A percentile compares a stretch with the other conserved stretches of the same genome.
phyloP scores from a whole-genome alignment of 2,888 invertebrate species.

The Heliconius cydno region DNA sequence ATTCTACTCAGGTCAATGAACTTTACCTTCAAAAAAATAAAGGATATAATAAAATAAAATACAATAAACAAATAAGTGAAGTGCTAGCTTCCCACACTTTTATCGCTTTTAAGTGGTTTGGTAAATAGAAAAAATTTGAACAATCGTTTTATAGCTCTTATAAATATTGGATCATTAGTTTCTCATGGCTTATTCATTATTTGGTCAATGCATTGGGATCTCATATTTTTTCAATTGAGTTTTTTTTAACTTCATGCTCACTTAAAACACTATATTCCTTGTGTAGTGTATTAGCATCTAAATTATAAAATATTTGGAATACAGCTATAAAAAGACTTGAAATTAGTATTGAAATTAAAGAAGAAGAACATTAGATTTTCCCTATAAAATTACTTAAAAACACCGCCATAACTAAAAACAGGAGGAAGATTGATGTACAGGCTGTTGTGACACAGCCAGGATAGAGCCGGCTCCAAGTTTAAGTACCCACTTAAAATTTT shows the following conservation, averaged over 20 bases:
- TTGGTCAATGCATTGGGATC: no score
- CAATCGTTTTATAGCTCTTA: neutral
- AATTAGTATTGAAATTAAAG: no score
- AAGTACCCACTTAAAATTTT: conserved; percentile 38
- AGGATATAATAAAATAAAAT: neutral
- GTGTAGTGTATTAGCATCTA: no score
- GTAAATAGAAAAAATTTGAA: neutral
- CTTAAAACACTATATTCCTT: no score
- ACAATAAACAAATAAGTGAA: conserved; percentile 4
- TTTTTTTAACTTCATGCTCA: no score
- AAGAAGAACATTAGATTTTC: neutral
- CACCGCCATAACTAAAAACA: conserved; percentile 3
- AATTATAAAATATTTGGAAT: no score
- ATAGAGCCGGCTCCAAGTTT: conserved; percentile 12
- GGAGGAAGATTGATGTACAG: conserved; percentile 20
- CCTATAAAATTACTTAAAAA: neutral
- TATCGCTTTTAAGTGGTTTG: neutral
- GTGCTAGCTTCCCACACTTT: neutral
- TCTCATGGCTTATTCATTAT: neutral
- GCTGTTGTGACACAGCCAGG: conserved; percentile 19
- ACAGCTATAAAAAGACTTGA: no score
- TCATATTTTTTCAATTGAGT: no score
- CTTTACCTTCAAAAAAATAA: neutral
- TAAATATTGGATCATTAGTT: neutral
- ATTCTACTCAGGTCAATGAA: conserved; percentile 14